Evolutionary conservation across 2,888 invertebrate genomes (phyloP).

Genomic region (Plutella xylostella): DNA sequence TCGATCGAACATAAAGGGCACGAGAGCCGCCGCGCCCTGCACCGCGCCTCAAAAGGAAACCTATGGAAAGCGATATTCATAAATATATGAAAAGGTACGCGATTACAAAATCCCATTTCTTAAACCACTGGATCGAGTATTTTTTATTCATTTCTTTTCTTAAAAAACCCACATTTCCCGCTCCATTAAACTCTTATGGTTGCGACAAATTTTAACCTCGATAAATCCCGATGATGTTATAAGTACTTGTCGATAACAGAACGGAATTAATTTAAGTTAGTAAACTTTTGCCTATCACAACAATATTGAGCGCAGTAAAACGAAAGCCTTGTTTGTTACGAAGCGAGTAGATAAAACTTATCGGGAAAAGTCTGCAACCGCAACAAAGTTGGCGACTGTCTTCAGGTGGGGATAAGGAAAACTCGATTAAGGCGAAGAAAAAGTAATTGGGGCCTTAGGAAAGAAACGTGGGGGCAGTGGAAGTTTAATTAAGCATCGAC

Average conservation of each 20-base stretch:
- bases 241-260: background rate
- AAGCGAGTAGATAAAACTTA: conserved; percentile 43
- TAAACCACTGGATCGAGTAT: background rate
- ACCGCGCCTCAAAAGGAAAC: conserved; percentile 34
- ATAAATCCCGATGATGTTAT: background rate
- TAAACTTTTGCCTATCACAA: conserved; percentile 32
- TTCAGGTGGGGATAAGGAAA: conserved; percentile 50
- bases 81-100: conserved; percentile 25
- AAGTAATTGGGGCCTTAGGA: conserved; percentile 40
- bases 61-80: conserved; percentile 46
- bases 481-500: conserved; percentile 33
- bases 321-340: conserved; percentile 44
- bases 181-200: conserved; percentile 10
- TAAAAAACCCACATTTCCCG: conserved; percentile 29
- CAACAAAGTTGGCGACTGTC: conserved; percentile 52
- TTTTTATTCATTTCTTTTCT: conserved; percentile 16
- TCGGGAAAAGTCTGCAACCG: conserved; percentile 39
- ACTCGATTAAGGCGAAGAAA: conserved; percentile 53
- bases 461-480: conserved; percentile 28
- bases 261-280: conserved; percentile 35
- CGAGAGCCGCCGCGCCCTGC: conserved; percentile 24
- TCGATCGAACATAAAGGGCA: conserved; percentile 52
- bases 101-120: background rate
- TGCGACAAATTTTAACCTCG: background rate
- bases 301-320: conserved; percentile 32